phyloP scores from a whole-genome alignment of 2,113 vertebrate genomes.

The Cichladusa arquata region DNA sequence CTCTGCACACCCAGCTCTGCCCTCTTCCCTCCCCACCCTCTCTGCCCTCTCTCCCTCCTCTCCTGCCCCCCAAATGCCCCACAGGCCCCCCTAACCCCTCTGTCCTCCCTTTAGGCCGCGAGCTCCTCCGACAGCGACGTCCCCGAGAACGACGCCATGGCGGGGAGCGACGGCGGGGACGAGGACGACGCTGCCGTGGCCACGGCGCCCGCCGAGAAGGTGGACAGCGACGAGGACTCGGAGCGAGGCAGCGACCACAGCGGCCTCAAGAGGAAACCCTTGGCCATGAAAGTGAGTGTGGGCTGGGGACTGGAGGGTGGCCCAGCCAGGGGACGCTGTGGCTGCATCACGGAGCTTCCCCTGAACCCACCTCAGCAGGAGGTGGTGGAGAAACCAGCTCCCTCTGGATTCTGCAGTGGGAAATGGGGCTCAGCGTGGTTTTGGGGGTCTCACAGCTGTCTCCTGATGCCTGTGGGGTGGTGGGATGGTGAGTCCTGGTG shows the following conservation, averaged over 20 bases:
- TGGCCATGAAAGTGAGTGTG: slow-evolving; percentile 67
- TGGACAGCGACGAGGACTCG: slow-evolving; percentile 83
- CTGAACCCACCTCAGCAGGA: fast-evolving
- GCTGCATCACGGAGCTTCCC: not conserved
- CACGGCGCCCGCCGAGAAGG: slow-evolving; percentile 8
- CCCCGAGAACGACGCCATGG: slow-evolving; percentile 74
- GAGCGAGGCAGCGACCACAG: slow-evolving; percentile 85
- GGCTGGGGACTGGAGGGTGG: not conserved
- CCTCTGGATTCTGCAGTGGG: not conserved
- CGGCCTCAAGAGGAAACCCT: slow-evolving; percentile 70
- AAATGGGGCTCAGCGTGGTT: fast-evolving
- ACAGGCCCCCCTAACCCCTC: fast-evolving
- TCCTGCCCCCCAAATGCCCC: fast-evolving
- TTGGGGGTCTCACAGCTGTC: not conserved
- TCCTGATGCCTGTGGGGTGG: not conserved
- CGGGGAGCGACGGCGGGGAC: slow-evolving; percentile 71
- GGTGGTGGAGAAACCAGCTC: not conserved
- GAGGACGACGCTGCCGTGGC: slow-evolving; percentile 60
- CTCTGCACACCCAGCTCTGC: not conserved
- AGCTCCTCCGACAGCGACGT: slow-evolving; percentile 93
- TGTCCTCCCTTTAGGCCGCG: slow-evolving; percentile 68
- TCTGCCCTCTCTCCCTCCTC: not conserved
- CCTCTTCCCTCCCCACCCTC: not conserved
- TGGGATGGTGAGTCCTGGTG: not conserved
- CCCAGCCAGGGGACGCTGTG: fast-evolving